Evolutionary conservation across 2,888 invertebrate genomes (phyloP).

Genomic region (Cheilosia vernalis): DNA sequence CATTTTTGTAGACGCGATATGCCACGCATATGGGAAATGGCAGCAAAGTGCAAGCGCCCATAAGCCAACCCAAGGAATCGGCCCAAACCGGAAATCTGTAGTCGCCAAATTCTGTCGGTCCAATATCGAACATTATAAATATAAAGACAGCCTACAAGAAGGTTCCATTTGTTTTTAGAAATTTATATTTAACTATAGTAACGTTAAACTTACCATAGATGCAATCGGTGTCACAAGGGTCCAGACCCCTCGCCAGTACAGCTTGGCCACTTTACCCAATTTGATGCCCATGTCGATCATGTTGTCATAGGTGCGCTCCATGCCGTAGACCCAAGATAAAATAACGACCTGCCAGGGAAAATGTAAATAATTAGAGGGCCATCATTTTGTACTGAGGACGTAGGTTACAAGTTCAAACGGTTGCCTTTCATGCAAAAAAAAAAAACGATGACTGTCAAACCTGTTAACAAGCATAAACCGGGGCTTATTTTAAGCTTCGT

Average conservation of each 20-base stretch:
- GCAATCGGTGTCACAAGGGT: constrained; percentile 88
- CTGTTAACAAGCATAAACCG: too few relatives aligned
- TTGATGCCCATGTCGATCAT: constrained; percentile 87
- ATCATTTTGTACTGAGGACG: too few relatives aligned
- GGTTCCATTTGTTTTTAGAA: neutral
- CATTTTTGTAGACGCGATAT: constrained; percentile 80
- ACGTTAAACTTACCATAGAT: constrained; percentile 86
- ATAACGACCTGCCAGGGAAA: constrained; percentile 84
- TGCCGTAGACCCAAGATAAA: constrained; percentile 89
- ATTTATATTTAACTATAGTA: too few relatives aligned
- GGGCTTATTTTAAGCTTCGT: too few relatives aligned
- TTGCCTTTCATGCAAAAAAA: too few relatives aligned
- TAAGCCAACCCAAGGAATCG: constrained; percentile 88
- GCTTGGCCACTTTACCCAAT: constrained; percentile 85
- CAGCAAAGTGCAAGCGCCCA: constrained; percentile 88
- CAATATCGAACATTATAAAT: constrained; percentile 89
- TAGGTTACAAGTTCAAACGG: too few relatives aligned
- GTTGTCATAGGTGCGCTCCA: constrained; percentile 85
- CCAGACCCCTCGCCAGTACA: constrained; percentile 91
- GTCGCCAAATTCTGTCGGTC: constrained; percentile 86
- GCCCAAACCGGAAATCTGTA: constrained; percentile 90
- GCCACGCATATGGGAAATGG: constrained; percentile 88
- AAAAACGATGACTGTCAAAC: too few relatives aligned
- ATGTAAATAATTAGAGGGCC: neutral
- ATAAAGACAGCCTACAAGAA: constrained; percentile 87